Evolutionary conservation across 2,113 vertebrate species (phyloP).

Genomic region (Misgurnus mizolepis): DNA sequence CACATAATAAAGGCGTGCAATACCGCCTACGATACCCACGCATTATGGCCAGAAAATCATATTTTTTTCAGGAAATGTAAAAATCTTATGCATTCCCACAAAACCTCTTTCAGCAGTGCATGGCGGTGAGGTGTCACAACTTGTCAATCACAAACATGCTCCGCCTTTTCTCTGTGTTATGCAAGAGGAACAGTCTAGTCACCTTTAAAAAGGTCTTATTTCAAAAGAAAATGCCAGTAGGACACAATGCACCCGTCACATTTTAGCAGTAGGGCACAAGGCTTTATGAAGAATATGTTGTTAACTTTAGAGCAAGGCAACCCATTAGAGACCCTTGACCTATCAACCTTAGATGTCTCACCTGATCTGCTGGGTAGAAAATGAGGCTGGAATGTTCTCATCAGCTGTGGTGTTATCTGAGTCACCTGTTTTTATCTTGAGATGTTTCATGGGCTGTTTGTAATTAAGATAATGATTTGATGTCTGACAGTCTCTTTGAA

Average conservation of each 20-base stretch:
- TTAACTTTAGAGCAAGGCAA: background rate
- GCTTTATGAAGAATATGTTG: background rate
- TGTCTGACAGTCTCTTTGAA: background rate
- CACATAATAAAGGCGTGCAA: no score
- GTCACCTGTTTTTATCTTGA: slow-evolving; percentile 2
- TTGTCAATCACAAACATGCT: background rate
- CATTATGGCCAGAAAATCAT: no score
- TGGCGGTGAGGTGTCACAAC: background rate
- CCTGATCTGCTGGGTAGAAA: background rate
- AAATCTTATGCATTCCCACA: no score
- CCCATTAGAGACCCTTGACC: background rate
- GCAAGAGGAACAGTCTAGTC: background rate
- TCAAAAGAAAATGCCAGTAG: background rate
- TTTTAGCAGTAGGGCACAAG: background rate
- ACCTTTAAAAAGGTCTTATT: background rate
- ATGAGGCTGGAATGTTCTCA: background rate
- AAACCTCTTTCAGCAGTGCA: no score
- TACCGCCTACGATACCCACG: no score
- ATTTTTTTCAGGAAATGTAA: no score
- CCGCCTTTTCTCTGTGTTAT: background rate
- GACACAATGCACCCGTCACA: background rate
- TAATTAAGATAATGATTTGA: background rate
- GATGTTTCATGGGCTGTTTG: background rate
- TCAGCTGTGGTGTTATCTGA: background rate
- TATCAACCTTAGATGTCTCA: background rate